A percentile compares a stretch with the other conserved stretches of the same genome.
These are phyloP conservation scores for Arvicola amphibius DNA, from an alignment of 2,797 vertebrate species.

Conservation along the genomic window DNA sequence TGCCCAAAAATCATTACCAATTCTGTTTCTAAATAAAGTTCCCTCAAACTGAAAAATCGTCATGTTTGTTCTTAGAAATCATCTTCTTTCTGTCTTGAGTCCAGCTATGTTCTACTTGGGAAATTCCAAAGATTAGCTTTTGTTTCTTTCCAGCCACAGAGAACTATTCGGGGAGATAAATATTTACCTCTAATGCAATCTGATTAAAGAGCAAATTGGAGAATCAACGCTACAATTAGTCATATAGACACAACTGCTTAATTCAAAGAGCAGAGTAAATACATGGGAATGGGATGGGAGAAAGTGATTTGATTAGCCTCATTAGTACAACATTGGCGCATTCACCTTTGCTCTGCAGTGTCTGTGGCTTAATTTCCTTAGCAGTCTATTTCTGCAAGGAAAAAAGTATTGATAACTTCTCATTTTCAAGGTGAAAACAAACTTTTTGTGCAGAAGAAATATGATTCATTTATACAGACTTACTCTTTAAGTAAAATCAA, in stretches of 20 bases:
- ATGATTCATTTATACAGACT: not conserved
- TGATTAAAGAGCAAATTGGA: slow-evolving; percentile 83
- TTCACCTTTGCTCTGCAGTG: slow-evolving; percentile 53
- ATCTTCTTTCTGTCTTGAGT: slow-evolving; percentile 21
- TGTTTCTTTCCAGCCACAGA: slow-evolving; percentile 71
- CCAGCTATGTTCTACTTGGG: slow-evolving; percentile 18
- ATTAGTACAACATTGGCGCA: slow-evolving; percentile 74
- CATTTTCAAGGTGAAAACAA: not conserved
- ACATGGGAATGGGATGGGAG: slow-evolving; percentile 79
- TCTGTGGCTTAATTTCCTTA: slow-evolving; percentile 70
- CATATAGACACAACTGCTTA: slow-evolving; percentile 85
- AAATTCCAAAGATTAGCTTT: slow-evolving; percentile 74
- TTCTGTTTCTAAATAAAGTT: slow-evolving; percentile 41
- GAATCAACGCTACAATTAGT: slow-evolving; percentile 84
- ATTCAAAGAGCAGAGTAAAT: slow-evolving; percentile 85
- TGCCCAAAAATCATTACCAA: slow-evolving; percentile 30
- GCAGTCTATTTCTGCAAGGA: slow-evolving; percentile 44
- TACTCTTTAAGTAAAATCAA: not conserved
- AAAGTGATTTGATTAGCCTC: slow-evolving; percentile 78
- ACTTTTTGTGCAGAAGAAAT: slow-evolving; percentile 13
- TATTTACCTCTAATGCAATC: slow-evolving; percentile 84
- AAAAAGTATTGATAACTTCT: slow-evolving; percentile 18
- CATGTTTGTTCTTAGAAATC: not conserved
- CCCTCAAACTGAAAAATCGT: not conserved
- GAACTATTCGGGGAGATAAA: slow-evolving; percentile 79